Evolutionary conservation across 2,797 vertebrate genomes (phyloP), one percentile per base, ranked within the genome.

Genomic region (Epinephelus coioides): DNA sequence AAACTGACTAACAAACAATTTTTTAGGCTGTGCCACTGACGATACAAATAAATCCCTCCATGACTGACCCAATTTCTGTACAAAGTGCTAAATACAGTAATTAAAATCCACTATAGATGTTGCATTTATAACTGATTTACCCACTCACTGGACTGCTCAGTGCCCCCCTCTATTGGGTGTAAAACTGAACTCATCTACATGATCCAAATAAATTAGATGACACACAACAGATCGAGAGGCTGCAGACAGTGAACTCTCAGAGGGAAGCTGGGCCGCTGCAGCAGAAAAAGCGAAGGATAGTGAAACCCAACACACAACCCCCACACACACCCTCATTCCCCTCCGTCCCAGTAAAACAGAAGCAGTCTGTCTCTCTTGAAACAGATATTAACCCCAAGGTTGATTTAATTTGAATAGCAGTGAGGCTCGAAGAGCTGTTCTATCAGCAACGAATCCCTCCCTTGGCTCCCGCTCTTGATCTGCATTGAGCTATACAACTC

Each of bases 341-440:
- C 43, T 62, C 43, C 53, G 49, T 38, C 19, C 34, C 15, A 55
- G 53, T 70, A 56, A 78, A 75, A 69, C 65, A 14, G 54, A 44
- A 76, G 43, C 30, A 1, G 43, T 38, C 40, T 63, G 65, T 69
- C 40, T 66, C 66, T 69, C 65, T 55, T 53, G 49, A 51, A 76
- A 67, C 59, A 49, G 56, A 85, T 49, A 79, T 80, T 78, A 78
- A 77, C 65, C 79, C 67, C 13, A 27, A 76, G 82, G 78, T 88
- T 88, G 86, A 92, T 91, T 92, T 92, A 78, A 92, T 91, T 88
- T 87, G 82, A 86, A 87, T 43, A 70, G 65, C 77, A 82, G 79
- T 54, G 65, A 78, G 82, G 64, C 78, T 73, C 83, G 67, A 87
- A 81, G 88, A 88, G 78, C 69, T 72, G 78, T 91, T 88, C 69